These are phyloP conservation scores for Branchipolynoe longqiensis DNA, from an alignment of 2,888 invertebrate species.

Conservation along the genomic window DNA sequence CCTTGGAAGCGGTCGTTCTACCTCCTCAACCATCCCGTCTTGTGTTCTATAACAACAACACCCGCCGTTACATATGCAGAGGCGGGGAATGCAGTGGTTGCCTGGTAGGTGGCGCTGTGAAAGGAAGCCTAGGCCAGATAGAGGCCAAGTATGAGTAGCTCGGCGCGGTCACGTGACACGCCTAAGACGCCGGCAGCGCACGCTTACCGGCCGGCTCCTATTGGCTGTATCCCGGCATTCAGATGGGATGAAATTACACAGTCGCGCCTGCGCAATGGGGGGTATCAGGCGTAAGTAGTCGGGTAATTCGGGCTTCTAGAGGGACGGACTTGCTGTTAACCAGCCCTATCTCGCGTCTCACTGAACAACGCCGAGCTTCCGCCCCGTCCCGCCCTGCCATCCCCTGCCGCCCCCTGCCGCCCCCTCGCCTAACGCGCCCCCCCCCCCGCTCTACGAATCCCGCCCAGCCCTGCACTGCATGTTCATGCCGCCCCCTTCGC, in stretches of 20 bases:
- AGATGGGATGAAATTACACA: constrained; percentile 41
- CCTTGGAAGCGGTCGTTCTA: too few species aligned
- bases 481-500: too few species aligned
- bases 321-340: constrained; percentile 26
- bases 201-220: neutral
- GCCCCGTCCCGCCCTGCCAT: neutral
- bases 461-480: too few species aligned
- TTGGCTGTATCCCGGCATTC: constrained; percentile 31
- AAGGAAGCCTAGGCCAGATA: neutral
- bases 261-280: constrained; percentile 1
- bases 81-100: too few species aligned
- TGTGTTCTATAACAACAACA: too few species aligned
- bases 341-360: neutral
- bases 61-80: too few species aligned
- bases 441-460: too few species aligned
- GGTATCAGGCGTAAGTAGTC: constrained; percentile 52
- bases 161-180: neutral
- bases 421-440: too few species aligned
- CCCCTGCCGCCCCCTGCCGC: constrained; percentile 18
- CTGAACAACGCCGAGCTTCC: neutral
- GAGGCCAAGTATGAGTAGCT: constrained; percentile 34
- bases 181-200: neutral
- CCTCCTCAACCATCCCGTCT: too few species aligned
- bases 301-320: neutral
- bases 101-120: too few species aligned